These are phyloP conservation scores for Macroglossus sobrinus DNA, from an alignment of 2,113 vertebrate species.

Conservation along the genomic window DNA sequence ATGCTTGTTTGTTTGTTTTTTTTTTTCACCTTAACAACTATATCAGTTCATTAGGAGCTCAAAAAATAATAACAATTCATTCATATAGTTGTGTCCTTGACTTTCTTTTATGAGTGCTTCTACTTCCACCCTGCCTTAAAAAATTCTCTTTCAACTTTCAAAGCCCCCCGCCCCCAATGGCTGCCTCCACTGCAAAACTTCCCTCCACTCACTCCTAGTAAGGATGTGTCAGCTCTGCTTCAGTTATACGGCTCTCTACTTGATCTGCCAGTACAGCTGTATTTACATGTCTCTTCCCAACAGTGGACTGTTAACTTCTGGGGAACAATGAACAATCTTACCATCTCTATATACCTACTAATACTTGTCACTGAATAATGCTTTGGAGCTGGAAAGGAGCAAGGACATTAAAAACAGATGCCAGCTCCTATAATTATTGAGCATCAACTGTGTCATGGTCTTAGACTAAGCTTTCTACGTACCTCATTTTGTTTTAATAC, in stretches of 20 bases:
- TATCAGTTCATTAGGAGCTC: neutral
- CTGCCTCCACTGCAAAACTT: neutral
- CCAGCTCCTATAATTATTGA: neutral
- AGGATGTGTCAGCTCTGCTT: neutral
- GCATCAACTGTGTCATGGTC: neutral
- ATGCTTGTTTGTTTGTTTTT: too few species aligned
- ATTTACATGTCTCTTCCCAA: neutral
- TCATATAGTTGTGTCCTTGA: neutral
- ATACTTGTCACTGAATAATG: neutral
- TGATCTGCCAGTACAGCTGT: neutral
- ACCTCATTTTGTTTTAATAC: slow-evolving; percentile 13
- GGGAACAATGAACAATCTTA: neutral
- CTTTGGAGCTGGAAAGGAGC: neutral
- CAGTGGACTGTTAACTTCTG: neutral
- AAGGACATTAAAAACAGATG: neutral
- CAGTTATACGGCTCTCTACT: neutral
- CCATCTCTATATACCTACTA: neutral
- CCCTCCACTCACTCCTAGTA: too few species aligned
- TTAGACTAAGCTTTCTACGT: neutral
- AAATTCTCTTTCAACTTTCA: neutral
- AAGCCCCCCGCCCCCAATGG: neutral
- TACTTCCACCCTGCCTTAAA: neutral
- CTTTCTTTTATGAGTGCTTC: neutral
- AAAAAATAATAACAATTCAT: neutral
- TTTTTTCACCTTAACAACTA: neutral